phyloP scores from a whole-genome alignment of 2,797 vertebrate species.

The Aldrovandia affinis region DNA sequence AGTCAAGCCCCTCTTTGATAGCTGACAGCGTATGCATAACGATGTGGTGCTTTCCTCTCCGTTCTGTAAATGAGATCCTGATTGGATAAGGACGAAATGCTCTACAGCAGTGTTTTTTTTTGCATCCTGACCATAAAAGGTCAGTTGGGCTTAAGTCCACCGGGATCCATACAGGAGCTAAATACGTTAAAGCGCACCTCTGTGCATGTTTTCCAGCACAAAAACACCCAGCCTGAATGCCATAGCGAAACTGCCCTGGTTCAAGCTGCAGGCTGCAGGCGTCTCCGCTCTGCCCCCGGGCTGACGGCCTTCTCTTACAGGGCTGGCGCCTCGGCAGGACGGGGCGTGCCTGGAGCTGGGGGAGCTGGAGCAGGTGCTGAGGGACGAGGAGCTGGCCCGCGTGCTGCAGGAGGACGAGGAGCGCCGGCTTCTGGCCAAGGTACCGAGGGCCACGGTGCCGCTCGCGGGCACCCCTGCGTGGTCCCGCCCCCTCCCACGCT shows the following conservation, averaged over 20 bases:
- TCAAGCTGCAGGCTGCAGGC: not conserved
- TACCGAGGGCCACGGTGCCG: conserved; percentile 21
- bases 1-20: not conserved
- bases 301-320: conserved; percentile 44
- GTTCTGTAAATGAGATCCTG: not conserved
- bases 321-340: conserved; percentile 32
- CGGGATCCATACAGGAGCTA: not conserved
- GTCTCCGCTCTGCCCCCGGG: not conserved
- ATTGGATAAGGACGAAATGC: not conserved
- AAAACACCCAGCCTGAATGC: not conserved
- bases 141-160: not conserved
- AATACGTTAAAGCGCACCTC: not conserved
- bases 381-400: conserved; percentile 75
- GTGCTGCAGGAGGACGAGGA: conserved; percentile 76
- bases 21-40: not conserved
- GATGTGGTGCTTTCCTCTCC: not conserved
- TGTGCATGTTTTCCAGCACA: not conserved
- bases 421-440: conserved; percentile 49
- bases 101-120: not conserved
- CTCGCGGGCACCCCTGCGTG: not conserved
- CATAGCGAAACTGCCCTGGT: not conserved
- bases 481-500: too few species aligned
- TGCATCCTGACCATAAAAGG: not conserved
- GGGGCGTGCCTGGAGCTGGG: conserved; percentile 63
- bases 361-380: conserved; percentile 70